Percentiles rank a stretch among this genome's conserved stretches.
These are phyloP conservation scores for Bufotes viridis DNA, from an alignment of 2,797 vertebrate genomes.

Conservation along the genomic window DNA sequence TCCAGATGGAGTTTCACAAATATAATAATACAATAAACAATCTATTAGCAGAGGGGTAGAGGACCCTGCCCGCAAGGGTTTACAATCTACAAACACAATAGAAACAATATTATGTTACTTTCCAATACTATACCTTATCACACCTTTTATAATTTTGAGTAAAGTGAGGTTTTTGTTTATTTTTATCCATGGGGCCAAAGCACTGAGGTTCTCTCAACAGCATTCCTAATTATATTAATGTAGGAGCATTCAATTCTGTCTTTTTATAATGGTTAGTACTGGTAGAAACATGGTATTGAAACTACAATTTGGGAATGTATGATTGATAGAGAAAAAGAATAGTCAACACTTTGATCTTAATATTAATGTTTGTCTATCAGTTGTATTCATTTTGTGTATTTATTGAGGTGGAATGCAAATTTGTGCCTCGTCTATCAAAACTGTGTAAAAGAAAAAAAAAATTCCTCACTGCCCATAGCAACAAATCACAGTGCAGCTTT, in stretches of 20 bases:
- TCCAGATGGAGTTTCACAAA: too few relatives aligned
- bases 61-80: too few relatives aligned
- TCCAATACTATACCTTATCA: not conserved
- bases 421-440: not conserved
- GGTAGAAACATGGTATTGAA: not conserved
- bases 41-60: too few relatives aligned
- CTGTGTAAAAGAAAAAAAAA: not conserved
- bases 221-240: too few relatives aligned
- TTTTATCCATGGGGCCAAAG: not conserved
- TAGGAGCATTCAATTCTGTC: too few relatives aligned
- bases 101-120: not conserved
- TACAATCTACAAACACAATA: too few relatives aligned
- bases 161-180: not conserved
- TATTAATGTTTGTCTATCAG: too few relatives aligned
- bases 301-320: not conserved
- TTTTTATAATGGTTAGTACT: not conserved
- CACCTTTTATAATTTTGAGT: not conserved
- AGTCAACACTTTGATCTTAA: too few relatives aligned
- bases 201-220: not conserved
- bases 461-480: not conserved
- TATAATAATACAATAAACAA: too few relatives aligned
- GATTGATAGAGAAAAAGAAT: not conserved
- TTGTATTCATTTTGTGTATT: too few relatives aligned
- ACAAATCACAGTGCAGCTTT: not conserved
- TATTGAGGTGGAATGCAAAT: too few relatives aligned